Evolutionary conservation across 2,888 invertebrate species (phyloP).

Genomic region (Cepaea hortensis): DNA sequence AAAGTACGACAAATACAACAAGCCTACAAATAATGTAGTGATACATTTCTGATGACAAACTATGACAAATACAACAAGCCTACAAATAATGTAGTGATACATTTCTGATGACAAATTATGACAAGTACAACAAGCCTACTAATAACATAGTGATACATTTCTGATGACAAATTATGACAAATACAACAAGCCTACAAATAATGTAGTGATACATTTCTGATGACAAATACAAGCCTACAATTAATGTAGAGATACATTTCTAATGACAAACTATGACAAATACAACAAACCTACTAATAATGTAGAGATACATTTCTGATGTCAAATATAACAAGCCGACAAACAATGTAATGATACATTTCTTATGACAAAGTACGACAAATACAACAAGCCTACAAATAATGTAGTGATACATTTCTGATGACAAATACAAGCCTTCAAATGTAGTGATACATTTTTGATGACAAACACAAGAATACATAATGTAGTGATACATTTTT

Average conservation of each 20-base stretch:
- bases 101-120: not conserved
- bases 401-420: too few species aligned
- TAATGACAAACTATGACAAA: not conserved
- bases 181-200: not conserved
- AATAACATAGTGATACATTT: constrained; percentile 85
- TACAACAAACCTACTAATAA: too few species aligned
- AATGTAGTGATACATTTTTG: constrained; percentile 87
- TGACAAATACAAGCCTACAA: constrained; percentile 16
- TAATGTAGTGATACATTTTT: not conserved
- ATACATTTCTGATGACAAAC: constrained; percentile 84
- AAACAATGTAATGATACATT: too few species aligned
- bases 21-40: constrained; percentile 77
- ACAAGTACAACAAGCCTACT: too few species aligned
- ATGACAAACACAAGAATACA: constrained; percentile 74
- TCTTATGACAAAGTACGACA: too few species aligned
- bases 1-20: too few species aligned
- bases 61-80: constrained; percentile 71
- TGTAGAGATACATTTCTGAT: too few species aligned
- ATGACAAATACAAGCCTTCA: too few species aligned
- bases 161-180: constrained; percentile 82
- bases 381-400: too few species aligned
- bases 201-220: not conserved
- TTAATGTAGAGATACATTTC: not conserved
- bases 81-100: not conserved
- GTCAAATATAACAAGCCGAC: too few species aligned